phyloP scores from a whole-genome alignment of 2,888 invertebrate species.

The Oasisia sp. region DNA sequence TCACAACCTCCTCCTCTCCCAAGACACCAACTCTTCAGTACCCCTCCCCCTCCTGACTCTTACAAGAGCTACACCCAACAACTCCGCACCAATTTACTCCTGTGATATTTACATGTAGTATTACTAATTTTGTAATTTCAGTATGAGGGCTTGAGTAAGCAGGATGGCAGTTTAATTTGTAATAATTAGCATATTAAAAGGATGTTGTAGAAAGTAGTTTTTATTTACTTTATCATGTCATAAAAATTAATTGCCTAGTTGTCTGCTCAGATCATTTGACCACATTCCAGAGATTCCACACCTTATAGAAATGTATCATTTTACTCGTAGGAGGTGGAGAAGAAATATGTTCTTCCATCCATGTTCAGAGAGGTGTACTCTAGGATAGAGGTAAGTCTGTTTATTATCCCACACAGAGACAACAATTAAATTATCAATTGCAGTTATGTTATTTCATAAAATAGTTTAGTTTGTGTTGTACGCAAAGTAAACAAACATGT shows the following conservation, averaged over 20 bases:
- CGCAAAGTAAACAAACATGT: background rate
- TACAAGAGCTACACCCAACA: too few relatives aligned
- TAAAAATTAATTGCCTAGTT: background rate
- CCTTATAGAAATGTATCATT: background rate
- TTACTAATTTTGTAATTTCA: too few relatives aligned
- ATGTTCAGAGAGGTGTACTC: conserved; percentile 96
- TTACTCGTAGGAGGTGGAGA: conserved; percentile 74
- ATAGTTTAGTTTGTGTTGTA: background rate
- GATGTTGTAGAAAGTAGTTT: too few relatives aligned
- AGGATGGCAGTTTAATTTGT: too few relatives aligned
- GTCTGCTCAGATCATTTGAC: background rate
- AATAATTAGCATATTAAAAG: too few relatives aligned
- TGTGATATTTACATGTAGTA: too few relatives aligned
- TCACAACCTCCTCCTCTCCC: too few relatives aligned
- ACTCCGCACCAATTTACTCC: too few relatives aligned
- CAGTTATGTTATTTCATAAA: background rate
- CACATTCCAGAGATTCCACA: too few relatives aligned
- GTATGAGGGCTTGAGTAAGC: conserved; percentile 18
- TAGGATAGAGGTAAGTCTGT: conserved; percentile 72
- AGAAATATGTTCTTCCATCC: conserved; percentile 88
- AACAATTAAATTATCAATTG: background rate
- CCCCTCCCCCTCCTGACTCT: too few relatives aligned
- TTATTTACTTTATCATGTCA: too few relatives aligned
- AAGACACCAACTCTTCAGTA: too few relatives aligned
- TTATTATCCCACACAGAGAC: background rate